These are phyloP conservation scores for Siphamia tubifer DNA, from an alignment of 2,113 vertebrate genomes.

Conservation along the genomic window DNA sequence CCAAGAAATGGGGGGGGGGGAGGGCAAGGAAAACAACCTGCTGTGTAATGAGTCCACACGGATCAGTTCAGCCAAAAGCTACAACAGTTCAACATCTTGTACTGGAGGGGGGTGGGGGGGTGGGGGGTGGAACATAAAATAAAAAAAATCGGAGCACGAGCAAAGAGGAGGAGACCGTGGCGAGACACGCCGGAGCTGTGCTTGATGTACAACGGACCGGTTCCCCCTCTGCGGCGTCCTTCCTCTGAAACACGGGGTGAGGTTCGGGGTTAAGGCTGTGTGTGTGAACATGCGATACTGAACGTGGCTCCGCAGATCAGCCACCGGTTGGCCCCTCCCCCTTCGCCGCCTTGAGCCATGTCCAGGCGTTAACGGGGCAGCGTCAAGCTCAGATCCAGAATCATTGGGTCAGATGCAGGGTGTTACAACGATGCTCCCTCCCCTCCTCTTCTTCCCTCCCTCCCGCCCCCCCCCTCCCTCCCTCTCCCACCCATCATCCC, in stretches of 20 bases:
- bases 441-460: neutral
- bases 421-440: slow-evolving; percentile 7
- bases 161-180: slow-evolving; percentile 33
- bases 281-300: slow-evolving; percentile 53
- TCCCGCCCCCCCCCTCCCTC: neutral
- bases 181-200: slow-evolving; percentile 8
- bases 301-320: slow-evolving; percentile 21
- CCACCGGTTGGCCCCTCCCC: slow-evolving; percentile 3
- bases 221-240: slow-evolving; percentile 18
- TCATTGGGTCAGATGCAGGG: slow-evolving; percentile 49
- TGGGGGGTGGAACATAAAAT: no score
- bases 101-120: no score
- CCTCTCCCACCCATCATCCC: neutral
- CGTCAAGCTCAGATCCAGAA: slow-evolving; percentile 47
- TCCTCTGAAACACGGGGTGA: slow-evolving; percentile 29
- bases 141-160: neutral
- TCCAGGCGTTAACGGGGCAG: slow-evolving; percentile 26
- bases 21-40: neutral
- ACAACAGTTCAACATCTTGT: slow-evolving; percentile 32
- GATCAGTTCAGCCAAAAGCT: slow-evolving; percentile 12
- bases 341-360: neutral
- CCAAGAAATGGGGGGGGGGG: slow-evolving; percentile 11
- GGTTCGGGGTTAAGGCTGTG: slow-evolving; percentile 58
- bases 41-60: neutral
- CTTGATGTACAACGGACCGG: slow-evolving; percentile 17